Evolutionary conservation across 1,140 invertebrate genomes (phyloP), one percentile per base, ranked within the genome.

Genomic region (Lasaia peninsularis): DNA sequence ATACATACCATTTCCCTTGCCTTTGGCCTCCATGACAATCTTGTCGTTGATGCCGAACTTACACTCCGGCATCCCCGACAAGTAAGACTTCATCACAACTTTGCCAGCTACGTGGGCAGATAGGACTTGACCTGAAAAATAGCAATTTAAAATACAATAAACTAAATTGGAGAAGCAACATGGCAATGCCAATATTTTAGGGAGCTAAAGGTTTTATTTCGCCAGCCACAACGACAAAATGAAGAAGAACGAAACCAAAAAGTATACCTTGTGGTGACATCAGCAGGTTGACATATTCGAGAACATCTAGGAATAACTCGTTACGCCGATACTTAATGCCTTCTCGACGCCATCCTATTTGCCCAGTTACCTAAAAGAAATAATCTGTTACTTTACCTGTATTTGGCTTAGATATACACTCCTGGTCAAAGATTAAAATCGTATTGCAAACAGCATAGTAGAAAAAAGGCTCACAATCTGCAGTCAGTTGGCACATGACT

Each of bases 21-120:
- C 97, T 88, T 99, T 99, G 0, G 95, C 96, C 74, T 99, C 99
- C 96, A 99, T 98, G 0, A 99, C 96, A 56, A 99, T 96, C 89
- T 99, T 99, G 78, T 99, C 99, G 78, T 99, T 99, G 73, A 99
- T 99, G 11, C 99, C 99, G 90, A 99, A 99, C 91, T 99, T 99
- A 90, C 99, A 99, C 86, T 99, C 99, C 0, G 99, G 99, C 99
- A 99, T 99, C 21, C 99, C 99, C 34, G 98, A 99, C 21, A 99
- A 90, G 83, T 99, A 99, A 0, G 98, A 99, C 89, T 99, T 99
- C 98, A 99, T 99, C 0, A 99, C 96, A 34, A 99, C 98, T 86
- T 99, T 99, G 32, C 99, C 99, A 60, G 99, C 98, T 18, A 99
- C 99, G 84, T 99, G 98, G 52, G 99, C 98, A 32, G 98, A 99